Evolutionary conservation across 2,888 invertebrate genomes (phyloP).

Genomic region (Rotaria sp.): DNA sequence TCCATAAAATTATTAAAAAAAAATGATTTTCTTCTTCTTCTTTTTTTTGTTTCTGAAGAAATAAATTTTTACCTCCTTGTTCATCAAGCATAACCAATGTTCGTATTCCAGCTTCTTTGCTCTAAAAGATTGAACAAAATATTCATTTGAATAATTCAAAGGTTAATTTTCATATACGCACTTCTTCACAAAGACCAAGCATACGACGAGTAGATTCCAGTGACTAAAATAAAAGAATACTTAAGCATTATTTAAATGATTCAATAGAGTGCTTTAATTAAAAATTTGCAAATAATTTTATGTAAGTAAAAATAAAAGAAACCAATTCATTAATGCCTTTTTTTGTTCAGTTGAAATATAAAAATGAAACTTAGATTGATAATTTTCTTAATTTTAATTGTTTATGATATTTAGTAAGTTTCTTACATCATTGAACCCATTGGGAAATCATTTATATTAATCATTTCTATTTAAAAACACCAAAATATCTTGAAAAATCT

Average conservation of each 20-base stretch:
- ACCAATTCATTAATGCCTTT: too few relatives aligned
- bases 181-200: slow-evolving; percentile 41
- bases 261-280: background rate
- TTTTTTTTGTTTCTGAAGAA: background rate
- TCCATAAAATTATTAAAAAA: too few relatives aligned
- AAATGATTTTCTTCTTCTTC: too few relatives aligned
- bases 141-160: background rate
- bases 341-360: too few relatives aligned
- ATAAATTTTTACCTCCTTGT: slow-evolving; percentile 67
- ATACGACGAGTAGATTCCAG: slow-evolving; percentile 42
- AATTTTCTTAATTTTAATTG: too few relatives aligned
- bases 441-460: background rate
- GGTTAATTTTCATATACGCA: slow-evolving; percentile 7
- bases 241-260: background rate
- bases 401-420: too few relatives aligned
- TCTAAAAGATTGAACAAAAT: slow-evolving; percentile 60
- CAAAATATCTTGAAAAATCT: too few relatives aligned
- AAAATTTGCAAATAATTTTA: background rate
- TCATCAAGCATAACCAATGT: slow-evolving; percentile 99
- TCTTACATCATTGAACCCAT: background rate
- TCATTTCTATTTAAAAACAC: background rate
- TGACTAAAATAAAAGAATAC: slow-evolving; percentile 37
- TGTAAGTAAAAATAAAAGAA: too few relatives aligned
- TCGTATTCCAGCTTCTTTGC: slow-evolving; percentile 99
- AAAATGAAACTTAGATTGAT: too few relatives aligned